Evolutionary conservation across 1,140 invertebrate species (phyloP), one percentile per base, ranked within the genome.

Genomic region (Phocides pigmalion): DNA sequence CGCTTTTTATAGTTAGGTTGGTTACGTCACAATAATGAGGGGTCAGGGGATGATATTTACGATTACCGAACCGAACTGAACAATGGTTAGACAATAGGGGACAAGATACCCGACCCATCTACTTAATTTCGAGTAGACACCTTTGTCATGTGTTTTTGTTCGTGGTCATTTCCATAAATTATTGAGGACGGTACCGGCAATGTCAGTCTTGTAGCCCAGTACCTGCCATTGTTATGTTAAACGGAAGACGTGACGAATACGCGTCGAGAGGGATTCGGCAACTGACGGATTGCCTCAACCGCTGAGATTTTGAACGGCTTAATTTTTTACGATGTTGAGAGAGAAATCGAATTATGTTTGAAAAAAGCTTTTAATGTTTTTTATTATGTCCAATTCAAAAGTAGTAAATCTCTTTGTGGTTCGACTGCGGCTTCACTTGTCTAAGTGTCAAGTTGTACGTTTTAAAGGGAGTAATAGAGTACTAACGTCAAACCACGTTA

Each of bases 71-170:
- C 63, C 58, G 54, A 62, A 64, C 39, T 66, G 67, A 75, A 81
- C 77, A 82, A 81, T 72, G 12, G 72, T 70, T 79, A 84, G 73
- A 90, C 86, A 90, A 90, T 81, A 63, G 79, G 68, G 74, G 82
- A 82, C 85, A 79, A 74, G 78, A 81, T 74, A 79, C 73, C 76
- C 79, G 73, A 77, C 86, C 83, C 82, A 85, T 90, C 86, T 84
- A 89, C 76, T 87, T 89, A 87, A 89, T 89, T 90, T 89, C 74
- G 81, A 84, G 84, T 90, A 87, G 84, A 90, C 86, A 90, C 88
- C 84, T 87, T 89, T 87, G 88, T 90, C 77, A 77, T 76, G 73
- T 76, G 79, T 88, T 86, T 89, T 89, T 89, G 86, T 90, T 87
- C 66, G 76, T 74, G 79, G 84, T 82, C 76, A 90, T 90, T 87